Conservation (phyloP, 1,140 invertebrate genomes). For the Cydia fagiglandana region DNA sequence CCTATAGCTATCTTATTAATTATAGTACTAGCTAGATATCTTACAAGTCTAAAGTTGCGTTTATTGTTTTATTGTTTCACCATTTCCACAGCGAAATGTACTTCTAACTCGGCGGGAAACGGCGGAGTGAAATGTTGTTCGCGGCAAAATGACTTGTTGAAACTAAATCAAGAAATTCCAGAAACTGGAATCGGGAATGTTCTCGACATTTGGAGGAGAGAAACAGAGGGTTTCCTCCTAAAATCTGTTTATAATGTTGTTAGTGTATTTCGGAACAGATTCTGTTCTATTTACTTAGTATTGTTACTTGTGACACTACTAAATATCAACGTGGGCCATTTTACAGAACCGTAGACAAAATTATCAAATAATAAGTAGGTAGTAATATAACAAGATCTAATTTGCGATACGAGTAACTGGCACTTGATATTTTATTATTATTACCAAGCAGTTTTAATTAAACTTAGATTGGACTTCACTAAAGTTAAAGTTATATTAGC, state of each 20-base stretch:
- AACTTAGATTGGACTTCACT: too few relatives aligned
- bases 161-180: constrained; percentile 30
- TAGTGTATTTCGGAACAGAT: constrained; percentile 8
- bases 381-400: too few relatives aligned
- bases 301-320: neutral
- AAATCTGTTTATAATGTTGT: constrained; percentile 24
- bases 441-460: too few relatives aligned
- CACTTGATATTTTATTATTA: too few relatives aligned
- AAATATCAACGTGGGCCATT: neutral
- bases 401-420: too few relatives aligned
- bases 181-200: constrained; percentile 7
- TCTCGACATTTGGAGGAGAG: constrained; percentile 8
- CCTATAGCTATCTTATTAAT: too few relatives aligned
- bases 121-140: constrained; percentile 29
- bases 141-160: constrained; percentile 24
- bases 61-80: constrained; percentile 14
- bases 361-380: too few relatives aligned
- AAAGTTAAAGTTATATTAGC: too few relatives aligned
- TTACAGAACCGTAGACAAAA: too few relatives aligned
- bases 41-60: neutral
- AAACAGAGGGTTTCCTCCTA: constrained; percentile 26
- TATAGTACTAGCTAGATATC: neutral
- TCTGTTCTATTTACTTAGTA: neutral
- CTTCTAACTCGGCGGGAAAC: constrained; percentile 17
- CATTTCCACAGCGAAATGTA: neutral